Evolutionary conservation across 2,888 invertebrate genomes (phyloP).

Genomic region (Synanthedon andrenaeformis): DNA sequence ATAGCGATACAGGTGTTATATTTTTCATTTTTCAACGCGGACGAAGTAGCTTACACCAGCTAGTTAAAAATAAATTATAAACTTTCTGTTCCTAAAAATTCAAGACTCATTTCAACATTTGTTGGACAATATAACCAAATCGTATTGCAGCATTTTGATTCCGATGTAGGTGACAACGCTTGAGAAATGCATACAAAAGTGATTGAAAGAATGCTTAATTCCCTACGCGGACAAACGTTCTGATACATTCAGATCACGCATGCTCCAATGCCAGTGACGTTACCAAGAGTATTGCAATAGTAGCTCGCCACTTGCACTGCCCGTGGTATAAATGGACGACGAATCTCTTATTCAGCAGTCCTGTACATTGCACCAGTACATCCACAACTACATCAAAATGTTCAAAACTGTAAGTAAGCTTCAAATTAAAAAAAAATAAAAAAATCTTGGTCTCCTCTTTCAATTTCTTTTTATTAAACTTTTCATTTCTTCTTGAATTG

Average conservation of each 20-base stretch:
- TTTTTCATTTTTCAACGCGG: too few species aligned
- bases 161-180: background rate
- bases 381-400: background rate
- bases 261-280: conserved; percentile 53
- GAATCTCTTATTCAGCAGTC: background rate
- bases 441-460: too few species aligned
- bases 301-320: conserved; percentile 20
- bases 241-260: conserved; percentile 46
- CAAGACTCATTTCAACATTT: too few species aligned
- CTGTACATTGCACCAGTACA: background rate
- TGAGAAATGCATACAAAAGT: background rate
- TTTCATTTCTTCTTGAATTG: too few species aligned
- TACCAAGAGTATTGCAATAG: conserved; percentile 19
- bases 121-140: too few species aligned
- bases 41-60: too few species aligned
- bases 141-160: too few species aligned
- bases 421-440: too few species aligned
- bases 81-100: too few species aligned
- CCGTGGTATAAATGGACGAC: background rate
- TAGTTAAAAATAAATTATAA: too few species aligned
- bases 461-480: too few species aligned
- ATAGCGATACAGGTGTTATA: too few species aligned
- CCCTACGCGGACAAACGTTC: background rate
- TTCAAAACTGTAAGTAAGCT: conserved; percentile 1
- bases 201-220: background rate